Evolutionary conservation across 2,113 vertebrate species (phyloP).

Genomic region (Apteryx owenii): DNA sequence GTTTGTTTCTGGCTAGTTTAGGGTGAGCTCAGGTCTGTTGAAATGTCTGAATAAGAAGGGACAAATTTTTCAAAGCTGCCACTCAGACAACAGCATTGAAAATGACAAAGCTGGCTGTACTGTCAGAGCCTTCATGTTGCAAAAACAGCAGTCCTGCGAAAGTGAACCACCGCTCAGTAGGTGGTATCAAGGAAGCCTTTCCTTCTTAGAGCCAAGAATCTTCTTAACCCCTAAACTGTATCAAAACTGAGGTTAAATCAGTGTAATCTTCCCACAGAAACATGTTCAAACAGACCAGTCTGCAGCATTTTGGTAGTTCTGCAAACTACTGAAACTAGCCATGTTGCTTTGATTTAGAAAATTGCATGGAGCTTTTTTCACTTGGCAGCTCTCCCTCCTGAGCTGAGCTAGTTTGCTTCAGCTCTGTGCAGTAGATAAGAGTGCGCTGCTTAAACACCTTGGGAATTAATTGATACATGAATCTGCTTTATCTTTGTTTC

Average conservation of each 20-base stretch:
- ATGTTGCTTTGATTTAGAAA: background rate
- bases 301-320: background rate
- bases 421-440: background rate
- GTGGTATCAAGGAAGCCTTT: slow-evolving; percentile 25
- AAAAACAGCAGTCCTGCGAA: background rate
- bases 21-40: background rate
- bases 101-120: background rate
- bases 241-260: slow-evolving; percentile 38
- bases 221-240: slow-evolving; percentile 19
- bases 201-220: slow-evolving; percentile 8
- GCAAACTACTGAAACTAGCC: background rate
- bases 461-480: background rate
- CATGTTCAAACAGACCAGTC: background rate
- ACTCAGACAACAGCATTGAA: background rate
- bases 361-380: background rate
- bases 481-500: background rate
- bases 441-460: background rate
- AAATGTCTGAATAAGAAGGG: background rate
- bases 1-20: background rate
- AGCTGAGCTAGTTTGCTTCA: background rate
- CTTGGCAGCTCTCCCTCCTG: background rate
- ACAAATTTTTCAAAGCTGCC: background rate
- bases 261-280: background rate
- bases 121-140: background rate
- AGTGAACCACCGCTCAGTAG: background rate